Conservation (phyloP, 2,797 vertebrate species). For the Enoplosus armatus region DNA sequence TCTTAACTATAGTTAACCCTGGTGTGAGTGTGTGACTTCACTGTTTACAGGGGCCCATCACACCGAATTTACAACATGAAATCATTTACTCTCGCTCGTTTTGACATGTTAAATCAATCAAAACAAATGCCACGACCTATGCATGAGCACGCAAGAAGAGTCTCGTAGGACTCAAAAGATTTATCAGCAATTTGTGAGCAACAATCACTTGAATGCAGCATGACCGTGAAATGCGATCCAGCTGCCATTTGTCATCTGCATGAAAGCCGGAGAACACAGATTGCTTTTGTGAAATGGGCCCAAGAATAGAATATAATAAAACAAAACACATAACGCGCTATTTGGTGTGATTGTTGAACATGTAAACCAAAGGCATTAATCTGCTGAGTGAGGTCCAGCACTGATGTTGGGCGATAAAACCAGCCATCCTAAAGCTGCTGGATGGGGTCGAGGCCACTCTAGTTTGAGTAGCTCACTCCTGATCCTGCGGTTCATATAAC, state of each 20-base stretch:
- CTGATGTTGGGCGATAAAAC: not conserved
- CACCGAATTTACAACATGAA: not conserved
- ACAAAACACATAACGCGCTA: no score
- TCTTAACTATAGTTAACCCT: not conserved
- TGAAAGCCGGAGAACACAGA: not conserved
- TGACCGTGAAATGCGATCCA: not conserved
- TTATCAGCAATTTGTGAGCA: not conserved
- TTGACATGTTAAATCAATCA: not conserved
- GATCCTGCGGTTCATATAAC: no score
- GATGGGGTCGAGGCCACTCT: no score
- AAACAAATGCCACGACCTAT: not conserved
- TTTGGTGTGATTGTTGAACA: not conserved
- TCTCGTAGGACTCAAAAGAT: not conserved
- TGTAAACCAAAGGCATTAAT: not conserved
- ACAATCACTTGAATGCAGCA: not conserved
- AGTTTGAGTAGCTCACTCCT: no score
- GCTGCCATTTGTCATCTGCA: not conserved
- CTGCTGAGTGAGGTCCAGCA: not conserved
- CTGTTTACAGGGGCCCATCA: not conserved
- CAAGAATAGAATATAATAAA: not conserved
- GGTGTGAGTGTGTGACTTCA: not conserved
- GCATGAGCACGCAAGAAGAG: not conserved
- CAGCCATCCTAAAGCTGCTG: no score
- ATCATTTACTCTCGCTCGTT: not conserved
- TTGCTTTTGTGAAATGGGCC: not conserved